Evolutionary conservation across 2,113 vertebrate species (phyloP).

Genomic region (Nibea coibor): DNA sequence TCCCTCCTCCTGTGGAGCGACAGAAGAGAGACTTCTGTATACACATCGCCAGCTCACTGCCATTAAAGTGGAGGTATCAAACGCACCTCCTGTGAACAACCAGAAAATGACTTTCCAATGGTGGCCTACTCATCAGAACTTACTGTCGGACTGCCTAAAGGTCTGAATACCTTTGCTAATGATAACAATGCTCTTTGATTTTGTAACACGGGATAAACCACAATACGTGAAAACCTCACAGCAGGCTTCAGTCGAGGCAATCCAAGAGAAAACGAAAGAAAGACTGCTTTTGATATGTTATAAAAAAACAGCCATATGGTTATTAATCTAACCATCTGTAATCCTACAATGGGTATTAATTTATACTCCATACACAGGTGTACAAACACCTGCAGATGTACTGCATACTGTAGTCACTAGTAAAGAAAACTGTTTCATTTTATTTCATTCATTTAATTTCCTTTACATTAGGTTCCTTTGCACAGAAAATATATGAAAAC

Average conservation of each 20-base stretch:
- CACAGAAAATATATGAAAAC: too few species aligned
- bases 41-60: not conserved
- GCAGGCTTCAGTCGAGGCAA: not conserved
- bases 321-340: not conserved
- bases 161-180: not conserved
- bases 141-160: not conserved
- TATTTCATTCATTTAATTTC: not conserved
- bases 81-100: conserved; percentile 17
- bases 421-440: too few species aligned
- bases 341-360: not conserved
- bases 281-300: not conserved
- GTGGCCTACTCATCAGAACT: not conserved
- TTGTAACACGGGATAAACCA: not conserved
- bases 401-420: not conserved
- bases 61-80: conserved; percentile 4
- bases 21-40: not conserved
- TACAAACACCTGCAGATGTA: too few species aligned
- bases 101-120: not conserved
- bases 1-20: conserved; percentile 85
- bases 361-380: too few species aligned
- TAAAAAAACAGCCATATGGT: too few species aligned
- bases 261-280: not conserved
- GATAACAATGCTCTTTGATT: not conserved
- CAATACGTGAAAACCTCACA: not conserved
- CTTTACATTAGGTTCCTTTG: not conserved